Evolutionary conservation across 2,888 invertebrate species (phyloP), one percentile per base, ranked within the genome.

Genomic region (Oxytorus armatus): DNA sequence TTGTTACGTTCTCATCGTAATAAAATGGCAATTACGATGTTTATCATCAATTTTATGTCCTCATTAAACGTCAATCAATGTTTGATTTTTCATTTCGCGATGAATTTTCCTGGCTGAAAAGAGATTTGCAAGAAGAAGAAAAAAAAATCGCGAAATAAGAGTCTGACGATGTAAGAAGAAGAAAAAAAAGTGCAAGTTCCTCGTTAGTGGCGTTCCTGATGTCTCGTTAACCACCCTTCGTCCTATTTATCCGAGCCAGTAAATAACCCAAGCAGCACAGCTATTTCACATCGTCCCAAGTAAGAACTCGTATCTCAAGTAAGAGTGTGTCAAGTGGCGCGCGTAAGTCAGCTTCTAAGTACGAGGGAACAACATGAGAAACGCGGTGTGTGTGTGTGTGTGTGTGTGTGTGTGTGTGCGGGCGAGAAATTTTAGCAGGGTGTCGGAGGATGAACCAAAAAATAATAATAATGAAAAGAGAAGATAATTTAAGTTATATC

Each of bases 301-400:
- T 1, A 36, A 36, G 25, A 10, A 29, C 8, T 42, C 3, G 23
- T 25, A 63, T 57, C 63, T 16, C 44, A n/a, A n/a, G n/a, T n/a
- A 84, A 83, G 87, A 88, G 87, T 89, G 88, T 89, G 89, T 90
- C 90, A 89, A 90, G 90, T 89, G 85, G 89, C 85, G 89, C 88
- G 81, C 86, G 86, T 88, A 89, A 89, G 88, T 89, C 88, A 88
- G 84, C 7, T 33, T 33, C 29, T 47, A 29, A 63, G 14, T 63
- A 25, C 42, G 14, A 25, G 47, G 36, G n/a, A n/a, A n/a, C 14
- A 55, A 47, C 55, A 53, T 39, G 44, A 29, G 53, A 78, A 53
- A 63, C 39, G 44, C 14, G 7, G 14, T 8, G 29, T 4, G 29
- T 3, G 36, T 36, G 49, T n/a, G n/a, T 33, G 21, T 33, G 33